phyloP scores from a whole-genome alignment of 2,797 vertebrate species.

The Sarcoramphus papa region DNA sequence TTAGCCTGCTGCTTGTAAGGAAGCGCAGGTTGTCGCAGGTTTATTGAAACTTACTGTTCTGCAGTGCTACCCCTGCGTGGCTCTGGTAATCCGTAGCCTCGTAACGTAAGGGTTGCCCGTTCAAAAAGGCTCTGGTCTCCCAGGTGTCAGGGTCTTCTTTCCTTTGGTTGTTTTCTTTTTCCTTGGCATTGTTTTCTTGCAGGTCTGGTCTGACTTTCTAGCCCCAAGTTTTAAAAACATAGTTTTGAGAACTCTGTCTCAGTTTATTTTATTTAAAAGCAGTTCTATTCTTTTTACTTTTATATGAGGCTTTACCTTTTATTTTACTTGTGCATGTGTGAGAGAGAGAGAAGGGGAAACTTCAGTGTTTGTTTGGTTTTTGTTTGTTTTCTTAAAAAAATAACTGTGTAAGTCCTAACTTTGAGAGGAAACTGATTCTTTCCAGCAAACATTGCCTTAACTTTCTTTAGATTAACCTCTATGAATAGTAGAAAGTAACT shows the following conservation, averaged over 20 bases:
- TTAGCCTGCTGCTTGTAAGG: not conserved
- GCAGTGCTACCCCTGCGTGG: not conserved
- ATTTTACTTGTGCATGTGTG: not conserved
- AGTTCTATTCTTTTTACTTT: not conserved
- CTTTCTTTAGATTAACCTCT: not conserved
- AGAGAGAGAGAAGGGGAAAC: not conserved
- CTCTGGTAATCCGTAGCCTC: not conserved
- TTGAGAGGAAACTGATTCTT: not conserved
- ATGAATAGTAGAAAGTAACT: not conserved
- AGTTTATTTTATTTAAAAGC: not conserved
- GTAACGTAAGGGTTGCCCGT: fast-evolving
- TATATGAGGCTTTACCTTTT: not conserved
- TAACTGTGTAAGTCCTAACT: fast-evolving
- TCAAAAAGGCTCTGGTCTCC: fast-evolving
- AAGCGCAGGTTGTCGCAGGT: not conserved
- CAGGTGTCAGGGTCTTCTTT: not conserved
- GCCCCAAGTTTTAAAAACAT: not conserved
- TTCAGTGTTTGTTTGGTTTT: not conserved
- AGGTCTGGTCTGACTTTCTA: not conserved
- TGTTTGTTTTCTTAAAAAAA: not conserved
- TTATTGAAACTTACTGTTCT: fast-evolving
- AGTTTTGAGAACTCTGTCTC: not conserved
- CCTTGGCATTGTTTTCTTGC: not conserved
- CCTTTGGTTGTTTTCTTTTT: too few species aligned
- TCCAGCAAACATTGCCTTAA: not conserved